Evolutionary conservation across 1,140 invertebrate species (phyloP).

Genomic region (Leptonema lineaticorne): DNA sequence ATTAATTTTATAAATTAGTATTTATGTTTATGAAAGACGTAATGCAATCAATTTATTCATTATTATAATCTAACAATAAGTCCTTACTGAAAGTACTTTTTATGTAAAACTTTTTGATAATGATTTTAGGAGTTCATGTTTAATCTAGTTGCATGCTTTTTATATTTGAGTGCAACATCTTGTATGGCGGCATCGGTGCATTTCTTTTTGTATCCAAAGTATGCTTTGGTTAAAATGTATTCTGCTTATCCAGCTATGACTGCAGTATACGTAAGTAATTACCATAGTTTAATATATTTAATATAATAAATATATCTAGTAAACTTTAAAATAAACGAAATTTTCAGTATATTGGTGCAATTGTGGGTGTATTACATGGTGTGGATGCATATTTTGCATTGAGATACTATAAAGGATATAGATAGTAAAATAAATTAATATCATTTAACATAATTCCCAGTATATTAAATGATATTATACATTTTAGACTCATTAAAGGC

Average conservation of each 20-base stretch:
- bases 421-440: slow-evolving; percentile 46
- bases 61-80: too few relatives aligned
- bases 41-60: too few relatives aligned
- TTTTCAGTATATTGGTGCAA: slow-evolving; percentile 70
- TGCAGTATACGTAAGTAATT: slow-evolving; percentile 73
- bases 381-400: slow-evolving; percentile 74
- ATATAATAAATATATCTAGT: neutral
- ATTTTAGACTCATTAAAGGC: too few relatives aligned
- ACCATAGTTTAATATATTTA: slow-evolving; percentile 1
- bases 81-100: too few relatives aligned
- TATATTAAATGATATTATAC: too few relatives aligned
- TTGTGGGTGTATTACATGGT: slow-evolving; percentile 70
- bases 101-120: too few relatives aligned
- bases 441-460: too few relatives aligned
- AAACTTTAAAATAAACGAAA: slow-evolving; percentile 17
- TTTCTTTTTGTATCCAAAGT: slow-evolving; percentile 69
- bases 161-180: slow-evolving; percentile 72
- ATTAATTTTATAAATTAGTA: too few relatives aligned
- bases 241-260: slow-evolving; percentile 80
- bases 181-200: slow-evolving; percentile 76
- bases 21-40: too few relatives aligned
- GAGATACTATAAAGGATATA: slow-evolving; percentile 61
- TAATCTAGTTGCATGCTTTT: slow-evolving; percentile 70
- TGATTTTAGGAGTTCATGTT: slow-evolving; percentile 73
- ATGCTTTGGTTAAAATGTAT: slow-evolving; percentile 56